Evolutionary conservation across 2,888 invertebrate species (phyloP), one percentile per base, ranked within the genome.

Genomic region (Torymus texanus): DNA sequence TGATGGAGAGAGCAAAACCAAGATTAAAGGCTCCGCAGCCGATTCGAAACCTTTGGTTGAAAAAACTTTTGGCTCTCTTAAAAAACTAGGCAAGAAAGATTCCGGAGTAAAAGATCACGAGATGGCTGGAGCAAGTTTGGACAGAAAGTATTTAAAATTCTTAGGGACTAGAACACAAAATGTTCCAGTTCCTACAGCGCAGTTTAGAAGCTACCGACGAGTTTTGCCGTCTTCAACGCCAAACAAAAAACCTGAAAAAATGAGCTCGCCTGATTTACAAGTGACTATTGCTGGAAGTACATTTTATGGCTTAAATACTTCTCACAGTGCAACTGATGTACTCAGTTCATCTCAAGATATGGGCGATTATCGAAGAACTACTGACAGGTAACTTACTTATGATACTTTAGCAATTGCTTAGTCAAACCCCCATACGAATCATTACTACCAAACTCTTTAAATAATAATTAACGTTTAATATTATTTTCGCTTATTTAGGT

Each of bases 121-220:
- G 86, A 90, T 91, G 83, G 93, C 92, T 11, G 93, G 92, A 81
- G 92, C 94, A 56, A 94, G 94, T 87, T 92, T 95, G 80, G 95
- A 95, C 88, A 88, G 95, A 85, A 95, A 95, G 91, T 95, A 94
- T 84, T 90, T 92, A 73, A 90, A 92, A 88, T 93, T 93, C 85
- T 91, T 93, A 83, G 91, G 92, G 50, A 85, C 86, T 82, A 88
- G 93, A 92, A 93, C 93, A 84, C 92, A 90, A 79, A 92, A 92
- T 86, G 93, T 94, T 76, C 95, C 95, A 0, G 94, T 95, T 63
- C 95, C 95, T 51, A 95, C 96, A 0, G 94, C 95, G 68, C 95
- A 95, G 87, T 95, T 94, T 90, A 92, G 95, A 83, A 95, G 95
- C 86, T 95, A 95, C 87, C 91, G 95, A 85, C 93, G 94, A 87